Percentiles rank a stretch among this genome's conserved stretches.
Evolutionary conservation across 1,140 invertebrate genomes (phyloP).

Genomic region (Leptopilina boulardi): DNA sequence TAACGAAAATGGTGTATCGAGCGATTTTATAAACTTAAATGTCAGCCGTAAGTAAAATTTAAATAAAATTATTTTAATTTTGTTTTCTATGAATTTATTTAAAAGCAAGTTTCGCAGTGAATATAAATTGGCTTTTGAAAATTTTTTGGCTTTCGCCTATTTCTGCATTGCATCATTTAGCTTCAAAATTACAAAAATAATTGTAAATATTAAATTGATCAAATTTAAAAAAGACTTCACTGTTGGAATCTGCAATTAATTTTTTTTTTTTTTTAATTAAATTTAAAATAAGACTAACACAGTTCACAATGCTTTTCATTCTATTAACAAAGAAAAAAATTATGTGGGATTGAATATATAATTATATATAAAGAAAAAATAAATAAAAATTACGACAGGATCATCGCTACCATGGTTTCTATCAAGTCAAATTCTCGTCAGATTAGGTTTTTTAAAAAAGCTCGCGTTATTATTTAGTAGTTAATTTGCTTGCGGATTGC

Average conservation of each 20-base stretch:
- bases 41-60: slow-evolving; percentile 82
- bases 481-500: slow-evolving; percentile 74
- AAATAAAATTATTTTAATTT: slow-evolving; percentile 1
- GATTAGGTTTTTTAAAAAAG: slow-evolving; percentile 59
- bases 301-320: slow-evolving; percentile 35
- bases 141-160: slow-evolving; percentile 10
- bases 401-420: slow-evolving; percentile 46
- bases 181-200: slow-evolving; percentile 3
- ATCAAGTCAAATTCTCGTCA: slow-evolving; percentile 35
- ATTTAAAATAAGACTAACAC: slow-evolving; percentile 26
- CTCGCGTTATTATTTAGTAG: slow-evolving; percentile 73
- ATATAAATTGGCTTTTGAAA: neutral
- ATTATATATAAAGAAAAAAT: no score
- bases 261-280: neutral
- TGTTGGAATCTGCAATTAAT: neutral
- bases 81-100: slow-evolving; percentile 15
- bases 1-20: slow-evolving; percentile 72
- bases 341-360: neutral
- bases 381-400: slow-evolving; percentile 34
- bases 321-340: slow-evolving; percentile 42
- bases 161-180: slow-evolving; percentile 3
- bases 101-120: slow-evolving; percentile 16
- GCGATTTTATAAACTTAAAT: slow-evolving; percentile 82
- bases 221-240: slow-evolving; percentile 6
- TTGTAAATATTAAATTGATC: neutral